Base-by-base conservation (phyloP, 2,888 invertebrate genomes). In the Rhodophaea formosa region DNA sequence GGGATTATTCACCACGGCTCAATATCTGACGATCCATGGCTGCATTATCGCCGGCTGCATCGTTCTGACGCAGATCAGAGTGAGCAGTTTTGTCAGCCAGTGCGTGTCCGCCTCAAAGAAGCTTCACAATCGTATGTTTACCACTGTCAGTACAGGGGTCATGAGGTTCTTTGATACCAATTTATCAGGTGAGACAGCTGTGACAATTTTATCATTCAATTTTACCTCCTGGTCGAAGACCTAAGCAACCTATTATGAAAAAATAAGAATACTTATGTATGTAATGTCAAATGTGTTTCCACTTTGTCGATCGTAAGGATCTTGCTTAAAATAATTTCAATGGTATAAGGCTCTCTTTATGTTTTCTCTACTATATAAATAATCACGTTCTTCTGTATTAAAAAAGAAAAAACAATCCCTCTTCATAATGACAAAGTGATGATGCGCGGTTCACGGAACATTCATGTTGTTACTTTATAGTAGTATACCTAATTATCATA, bases 81-180 rank as follows among this genome's bases (percentile, higher is more conserved):
- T 95, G 1, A 80, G 94, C 64, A 88, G 93, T 2, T 95, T 95
- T 74, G 94, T 94, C 64, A 81, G 86, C 30, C 79, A 94, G 30
- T 94, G 94, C 60, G 92, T 95, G 69, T 80, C 84, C 7, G 93
- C 96, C 0, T 95, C 96, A 0, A 92, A 92, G 62, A 93, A 89
- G 30, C 88, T 96, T 0, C 96, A 97, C 78, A 93, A 95, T 72
- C 82, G 68, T 10, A 95, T 96, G 94, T 96, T 96, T 77, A 83
- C 83, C 1, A 85, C 82, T 3, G 86, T 90, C 86, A 77, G 90
- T 12, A 82, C 77, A 60, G 91, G 91, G 6, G 79, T 91, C 57
- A 91, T 91, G 88, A 69, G 91, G 52, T 97, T 97, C 81, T 98
- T 97, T 75, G 96, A 97, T 71, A 94, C 94, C 0, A 97, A 97